These are phyloP conservation scores for Notoglanidium macrostoma DNA, from an alignment of 2,797 vertebrate species.

Conservation along the genomic window DNA sequence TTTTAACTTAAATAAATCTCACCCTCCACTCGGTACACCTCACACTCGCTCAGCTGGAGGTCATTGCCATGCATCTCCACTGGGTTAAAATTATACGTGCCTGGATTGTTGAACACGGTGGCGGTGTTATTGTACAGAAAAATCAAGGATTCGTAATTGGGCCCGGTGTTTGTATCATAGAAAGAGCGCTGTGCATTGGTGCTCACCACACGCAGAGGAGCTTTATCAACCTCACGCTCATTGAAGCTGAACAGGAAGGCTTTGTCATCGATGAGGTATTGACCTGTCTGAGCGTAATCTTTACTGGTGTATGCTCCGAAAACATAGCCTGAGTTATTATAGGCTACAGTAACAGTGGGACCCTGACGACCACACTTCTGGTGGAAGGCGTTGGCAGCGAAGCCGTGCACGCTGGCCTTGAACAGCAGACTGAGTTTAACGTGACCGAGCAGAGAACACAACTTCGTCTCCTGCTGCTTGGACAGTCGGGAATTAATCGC, in stretches of 20 bases:
- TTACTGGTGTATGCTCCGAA: conserved; percentile 68
- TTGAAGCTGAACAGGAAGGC: conserved; percentile 70
- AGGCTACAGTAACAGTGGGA: conserved; percentile 71
- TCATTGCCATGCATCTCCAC: conserved; percentile 60
- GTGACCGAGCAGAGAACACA: conserved; percentile 63
- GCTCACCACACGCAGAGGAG: conserved; percentile 56
- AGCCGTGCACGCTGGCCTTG: conserved; percentile 68
- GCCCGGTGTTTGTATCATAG: background rate
- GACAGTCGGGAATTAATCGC: conserved; percentile 62
- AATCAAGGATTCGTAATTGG: conserved; percentile 58
- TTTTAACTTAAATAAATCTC: conserved; percentile 6
- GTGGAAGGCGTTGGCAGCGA: conserved; percentile 60
- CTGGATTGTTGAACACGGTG: background rate
- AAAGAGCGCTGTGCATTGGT: background rate
- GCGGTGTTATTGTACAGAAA: conserved; percentile 33
- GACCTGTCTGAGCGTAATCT: conserved; percentile 55
- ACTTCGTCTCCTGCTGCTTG: conserved; percentile 54
- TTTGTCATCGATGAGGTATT: conserved; percentile 41
- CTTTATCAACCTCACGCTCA: background rate
- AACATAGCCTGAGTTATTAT: conserved; percentile 62
- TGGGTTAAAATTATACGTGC: conserved; percentile 52
- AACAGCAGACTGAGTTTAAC: conserved; percentile 67
- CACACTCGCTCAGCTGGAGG: conserved; percentile 61
- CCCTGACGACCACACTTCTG: conserved; percentile 60
- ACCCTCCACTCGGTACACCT: conserved; percentile 67